Base-by-base conservation (phyloP, 2,888 invertebrate species). In the Pristionchus mayeri region DNA sequence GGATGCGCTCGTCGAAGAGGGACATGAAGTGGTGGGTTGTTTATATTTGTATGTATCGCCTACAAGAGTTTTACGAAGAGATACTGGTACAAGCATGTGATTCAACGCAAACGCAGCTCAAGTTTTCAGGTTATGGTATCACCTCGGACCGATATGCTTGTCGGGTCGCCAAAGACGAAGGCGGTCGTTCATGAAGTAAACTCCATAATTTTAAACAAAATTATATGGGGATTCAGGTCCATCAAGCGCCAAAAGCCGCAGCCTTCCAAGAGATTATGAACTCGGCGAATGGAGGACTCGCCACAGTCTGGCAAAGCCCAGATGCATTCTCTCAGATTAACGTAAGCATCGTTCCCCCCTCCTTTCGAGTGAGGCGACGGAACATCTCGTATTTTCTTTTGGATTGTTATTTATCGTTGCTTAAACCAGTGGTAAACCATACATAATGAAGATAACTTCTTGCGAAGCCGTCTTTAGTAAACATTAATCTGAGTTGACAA, bases 1-100 rank as follows among this genome's bases (percentile, higher is more conserved):
- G 0, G 88, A 89, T 83, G 85, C 87, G 21, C 60, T 89, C 21
- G 87, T 86, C 9, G 86, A 85, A 24, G 85, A 85, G 30, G 87
- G 88, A 11, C 87, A 89, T 83, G 84, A 88, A 85, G 87, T 89
- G 84, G 87, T 87, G 34, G n/a, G 80, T 50, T 54, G 9, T 54
- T 54, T 18, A 18, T 54, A 54, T 54, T 54, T 4, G 21, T 54
- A 13, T 54, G 9, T 21, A 13, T 54, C 21, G 16, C 16, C 54
- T 3, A 54, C 4, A 54, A 54, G 21, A 7, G 21, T 13, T 13
- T 54, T n/a, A 54, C 54, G 54, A 13, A 18, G n/a, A 54, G 7
- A 9, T 9, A 44, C n/a, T n/a, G n/a, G n/a, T n/a, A n/a, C n/a
- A n/a, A n/a, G n/a, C n/a, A n/a, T n/a, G n/a, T n/a, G n/a, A n/a